These are phyloP conservation scores for Babyrousa celebensis DNA, from an alignment of 2,797 vertebrate species.

Conservation along the genomic window DNA sequence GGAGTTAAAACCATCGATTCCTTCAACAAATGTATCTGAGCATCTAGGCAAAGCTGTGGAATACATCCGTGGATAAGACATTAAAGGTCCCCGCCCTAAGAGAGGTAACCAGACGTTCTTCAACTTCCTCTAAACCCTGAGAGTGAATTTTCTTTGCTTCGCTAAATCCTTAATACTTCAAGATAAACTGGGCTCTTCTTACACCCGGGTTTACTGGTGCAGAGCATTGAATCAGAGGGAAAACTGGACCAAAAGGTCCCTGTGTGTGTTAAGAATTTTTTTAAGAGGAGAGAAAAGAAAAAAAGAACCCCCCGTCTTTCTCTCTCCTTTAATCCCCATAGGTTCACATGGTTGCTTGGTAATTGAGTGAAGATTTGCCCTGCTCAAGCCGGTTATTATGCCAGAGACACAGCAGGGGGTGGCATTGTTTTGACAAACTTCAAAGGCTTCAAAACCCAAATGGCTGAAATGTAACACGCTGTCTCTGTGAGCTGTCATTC, in stretches of 20 bases:
- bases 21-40: not conserved
- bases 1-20: not conserved
- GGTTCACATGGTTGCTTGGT: conserved; percentile 58
- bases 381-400: conserved; percentile 80
- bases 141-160: conserved; percentile 61
- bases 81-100: not conserved
- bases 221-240: conserved; percentile 28
- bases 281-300: not conserved
- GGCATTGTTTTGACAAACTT: conserved; percentile 82
- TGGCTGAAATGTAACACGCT: conserved; percentile 30
- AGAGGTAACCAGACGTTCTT: conserved; percentile 6
- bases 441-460: conserved; percentile 76
- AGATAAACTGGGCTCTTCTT: conserved; percentile 29
- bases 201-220: conserved; percentile 23
- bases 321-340: not conserved
- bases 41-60: not conserved
- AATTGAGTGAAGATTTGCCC: conserved; percentile 76
- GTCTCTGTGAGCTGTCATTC: conserved; percentile 65
- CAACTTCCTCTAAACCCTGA: conserved; percentile 34
- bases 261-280: conserved; percentile 58
- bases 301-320: not conserved
- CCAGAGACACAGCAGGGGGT: conserved; percentile 75
- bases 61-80: not conserved
- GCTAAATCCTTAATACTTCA: conserved; percentile 47
- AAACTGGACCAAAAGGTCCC: conserved; percentile 17